Evolutionary conservation across 1,140 invertebrate species (phyloP), one percentile per base, ranked within the genome.

Genomic region (Microplitis demolitor): DNA sequence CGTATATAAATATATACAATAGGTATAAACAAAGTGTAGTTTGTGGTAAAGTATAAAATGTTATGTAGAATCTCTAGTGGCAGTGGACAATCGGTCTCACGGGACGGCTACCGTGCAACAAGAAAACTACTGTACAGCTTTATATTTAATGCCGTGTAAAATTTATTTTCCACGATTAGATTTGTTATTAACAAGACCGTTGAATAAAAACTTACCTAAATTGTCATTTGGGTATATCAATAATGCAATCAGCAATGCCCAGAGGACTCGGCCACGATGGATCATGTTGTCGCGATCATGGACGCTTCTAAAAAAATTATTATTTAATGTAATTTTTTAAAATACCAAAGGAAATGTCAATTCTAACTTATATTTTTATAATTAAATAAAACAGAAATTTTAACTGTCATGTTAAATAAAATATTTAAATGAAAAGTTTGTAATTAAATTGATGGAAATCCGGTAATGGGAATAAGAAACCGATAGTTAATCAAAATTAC

Each of bases 191-290:
- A 58, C 24, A 9, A 24, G 24, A 4, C 5, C 3, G 50, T 53
- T 71, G 68, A n/a, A 68, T 16, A 66, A 50, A 54, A 66, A 76
- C 83, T 82, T 73, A 85, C 84, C 82, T 39, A 85, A 80, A 77
- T 84, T 85, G 35, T 85, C 79, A 37, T 80, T 79, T 1, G 83
- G 79, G 72, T 84, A 85, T 72, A 83, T 81, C 34, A 85, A 72
- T 3, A 85, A 74, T 73, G 81, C 79, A 71, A 85, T 71, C 77
- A 84, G 75, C 60, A 83, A 74, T 56, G 73, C 76, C 64, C 83
- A 69, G 66, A 84, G 71, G 31, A 75, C 72, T 74, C 73, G 80
- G 74, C 80, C 78, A 62, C 78, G 75, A 78, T 80, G 76, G 69
- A 84, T 78, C 84, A 85, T 85, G 75, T 78, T 82, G 76, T 35